Conservation (phyloP, 1,140 invertebrate species). For the Caenorhabditis briggsae region DNA sequence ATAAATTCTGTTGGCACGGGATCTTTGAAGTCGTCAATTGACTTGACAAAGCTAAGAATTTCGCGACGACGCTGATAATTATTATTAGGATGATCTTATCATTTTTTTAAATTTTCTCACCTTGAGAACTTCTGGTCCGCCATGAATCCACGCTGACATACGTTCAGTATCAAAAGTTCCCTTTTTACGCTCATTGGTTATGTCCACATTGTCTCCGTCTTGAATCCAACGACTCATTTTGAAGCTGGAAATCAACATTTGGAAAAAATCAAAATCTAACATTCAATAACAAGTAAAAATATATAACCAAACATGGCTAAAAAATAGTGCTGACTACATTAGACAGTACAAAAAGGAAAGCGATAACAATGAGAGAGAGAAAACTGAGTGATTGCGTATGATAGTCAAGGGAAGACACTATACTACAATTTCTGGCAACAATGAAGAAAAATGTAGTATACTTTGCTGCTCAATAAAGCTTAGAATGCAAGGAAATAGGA, state of each 20-base stretch:
- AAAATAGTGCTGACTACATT: slow-evolving; percentile 43
- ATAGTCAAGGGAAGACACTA: slow-evolving; percentile 22
- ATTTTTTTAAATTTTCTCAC: neutral
- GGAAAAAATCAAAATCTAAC: neutral
- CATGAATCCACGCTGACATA: slow-evolving; percentile 81
- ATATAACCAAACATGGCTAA: neutral
- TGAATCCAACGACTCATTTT: slow-evolving; percentile 45
- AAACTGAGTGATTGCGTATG: neutral
- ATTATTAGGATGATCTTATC: neutral
- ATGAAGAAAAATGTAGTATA: slow-evolving; percentile 7
- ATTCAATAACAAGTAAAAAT: neutral
- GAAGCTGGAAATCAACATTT: neutral
- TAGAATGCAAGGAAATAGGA: too few species aligned
- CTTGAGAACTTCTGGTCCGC: slow-evolving; percentile 60
- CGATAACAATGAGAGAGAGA: neutral
- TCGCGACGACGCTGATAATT: slow-evolving; percentile 16
- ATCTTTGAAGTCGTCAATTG: slow-evolving; percentile 83
- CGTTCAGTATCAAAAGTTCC: slow-evolving; percentile 85
- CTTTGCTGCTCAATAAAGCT: neutral
- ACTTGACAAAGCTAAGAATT: slow-evolving; percentile 69
- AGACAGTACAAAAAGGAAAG: neutral
- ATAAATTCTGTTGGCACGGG: slow-evolving; percentile 84
- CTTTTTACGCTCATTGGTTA: slow-evolving; percentile 84
- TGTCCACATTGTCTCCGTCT: slow-evolving; percentile 81
- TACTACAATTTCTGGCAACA: neutral